Conservation (phyloP, 2,888 invertebrate genomes). For the Agapetus fuscipes region DNA sequence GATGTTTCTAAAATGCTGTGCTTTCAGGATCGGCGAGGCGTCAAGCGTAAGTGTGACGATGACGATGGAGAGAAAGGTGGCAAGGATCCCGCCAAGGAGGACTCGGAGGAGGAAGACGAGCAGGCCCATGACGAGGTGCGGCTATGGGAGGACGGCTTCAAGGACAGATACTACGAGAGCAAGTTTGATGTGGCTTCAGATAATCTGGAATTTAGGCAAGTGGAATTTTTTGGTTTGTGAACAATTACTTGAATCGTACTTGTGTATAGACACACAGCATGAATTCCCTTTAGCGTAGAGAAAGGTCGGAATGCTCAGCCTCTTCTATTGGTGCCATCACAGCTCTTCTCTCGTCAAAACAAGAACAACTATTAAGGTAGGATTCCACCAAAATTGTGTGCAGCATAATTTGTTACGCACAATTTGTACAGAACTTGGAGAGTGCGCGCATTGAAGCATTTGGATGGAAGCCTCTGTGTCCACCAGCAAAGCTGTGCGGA, state of each 20-base stretch:
- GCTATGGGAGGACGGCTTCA: conserved; percentile 95
- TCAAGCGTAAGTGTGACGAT: conserved; percentile 40
- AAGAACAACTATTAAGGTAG: too few species aligned
- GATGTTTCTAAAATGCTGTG: too few species aligned
- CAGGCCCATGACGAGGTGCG: conserved; percentile 82
- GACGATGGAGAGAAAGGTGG: conserved; percentile 27
- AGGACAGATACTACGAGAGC: conserved; percentile 94
- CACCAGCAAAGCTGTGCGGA: too few species aligned
- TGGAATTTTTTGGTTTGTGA: not conserved
- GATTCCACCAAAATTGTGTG: too few species aligned
- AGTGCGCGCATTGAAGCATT: too few species aligned
- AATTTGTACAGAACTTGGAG: too few species aligned
- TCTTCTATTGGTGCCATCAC: too few species aligned
- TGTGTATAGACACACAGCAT: not conserved
- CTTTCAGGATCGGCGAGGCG: conserved; percentile 28
- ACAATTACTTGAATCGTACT: not conserved
- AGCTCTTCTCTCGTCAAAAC: too few species aligned
- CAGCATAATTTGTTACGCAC: too few species aligned
- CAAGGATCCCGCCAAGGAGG: conserved; percentile 44
- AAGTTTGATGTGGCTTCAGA: conserved; percentile 75
- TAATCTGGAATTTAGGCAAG: conserved; percentile 70
- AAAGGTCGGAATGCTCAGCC: too few species aligned
- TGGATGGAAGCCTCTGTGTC: too few species aligned
- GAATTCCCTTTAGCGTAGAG: too few species aligned
- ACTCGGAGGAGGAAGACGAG: conserved; percentile 55